Conservation (phyloP, 1,140 invertebrate genomes). For the Halictus rubicundus region DNA sequence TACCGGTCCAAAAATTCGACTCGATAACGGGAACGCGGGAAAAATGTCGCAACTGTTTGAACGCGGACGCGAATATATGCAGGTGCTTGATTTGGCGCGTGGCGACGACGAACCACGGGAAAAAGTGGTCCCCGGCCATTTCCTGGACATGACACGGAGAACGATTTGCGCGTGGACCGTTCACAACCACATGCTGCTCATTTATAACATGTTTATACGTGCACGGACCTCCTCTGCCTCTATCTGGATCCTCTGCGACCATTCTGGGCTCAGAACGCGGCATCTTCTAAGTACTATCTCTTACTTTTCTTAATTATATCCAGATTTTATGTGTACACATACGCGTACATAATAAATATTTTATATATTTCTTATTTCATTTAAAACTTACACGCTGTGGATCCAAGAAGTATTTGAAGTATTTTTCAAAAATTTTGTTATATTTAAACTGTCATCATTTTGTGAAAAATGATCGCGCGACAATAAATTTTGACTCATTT, state of each 20-base stretch:
- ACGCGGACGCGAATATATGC: conserved; percentile 8
- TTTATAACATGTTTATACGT: conserved; percentile 10
- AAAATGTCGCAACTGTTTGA: not conserved
- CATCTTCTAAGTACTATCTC: too few species aligned
- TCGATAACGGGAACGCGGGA: not conserved
- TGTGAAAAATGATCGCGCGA: too few species aligned
- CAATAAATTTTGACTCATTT: too few species aligned
- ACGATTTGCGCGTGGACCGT: not conserved
- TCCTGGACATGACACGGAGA: conserved; percentile 36
- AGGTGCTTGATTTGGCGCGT: conserved; percentile 4
- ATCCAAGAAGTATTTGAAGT: too few species aligned
- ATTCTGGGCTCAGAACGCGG: not conserved
- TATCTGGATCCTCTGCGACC: not conserved
- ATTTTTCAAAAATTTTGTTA: too few species aligned
- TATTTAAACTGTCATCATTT: too few species aligned
- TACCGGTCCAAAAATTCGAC: not conserved
- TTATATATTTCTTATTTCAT: too few species aligned
- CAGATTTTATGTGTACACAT: too few species aligned
- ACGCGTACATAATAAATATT: too few species aligned
- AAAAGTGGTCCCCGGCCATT: conserved; percentile 3
- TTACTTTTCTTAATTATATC: too few species aligned
- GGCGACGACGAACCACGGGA: conserved; percentile 19
- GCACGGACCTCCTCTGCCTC: not conserved
- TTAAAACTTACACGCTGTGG: too few species aligned
- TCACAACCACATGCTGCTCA: conserved; percentile 14